A percentile compares a stretch with the other conserved stretches of the same genome.
Evolutionary conservation across 2,113 vertebrate species (phyloP).

Genomic region (Camarhynchus parvulus): DNA sequence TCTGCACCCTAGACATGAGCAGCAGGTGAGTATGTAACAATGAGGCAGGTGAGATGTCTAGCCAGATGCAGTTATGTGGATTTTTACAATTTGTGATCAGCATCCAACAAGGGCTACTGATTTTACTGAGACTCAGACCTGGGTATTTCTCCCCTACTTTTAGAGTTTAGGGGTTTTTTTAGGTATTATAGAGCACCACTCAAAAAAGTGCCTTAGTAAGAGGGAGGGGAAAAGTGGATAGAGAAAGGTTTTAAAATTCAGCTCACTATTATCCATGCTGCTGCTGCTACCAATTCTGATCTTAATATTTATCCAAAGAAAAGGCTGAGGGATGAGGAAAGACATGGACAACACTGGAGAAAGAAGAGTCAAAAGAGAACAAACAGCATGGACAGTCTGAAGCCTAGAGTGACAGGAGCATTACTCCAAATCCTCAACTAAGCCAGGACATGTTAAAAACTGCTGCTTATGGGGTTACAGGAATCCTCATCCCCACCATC

Average conservation of each 20-base stretch:
- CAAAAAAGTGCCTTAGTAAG: background rate
- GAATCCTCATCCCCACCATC: background rate
- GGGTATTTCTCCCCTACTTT: background rate
- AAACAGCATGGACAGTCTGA: background rate
- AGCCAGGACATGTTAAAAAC: background rate
- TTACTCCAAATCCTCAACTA: background rate
- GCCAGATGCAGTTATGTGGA: background rate
- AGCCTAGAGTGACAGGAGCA: background rate
- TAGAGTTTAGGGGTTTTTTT: rapidly evolving
- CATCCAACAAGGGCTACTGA: background rate
- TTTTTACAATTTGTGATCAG: background rate
- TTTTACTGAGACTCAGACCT: background rate
- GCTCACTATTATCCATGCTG: background rate
- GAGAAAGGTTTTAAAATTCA: background rate
- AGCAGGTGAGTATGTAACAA: background rate
- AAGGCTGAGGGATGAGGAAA: background rate
- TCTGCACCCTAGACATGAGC: background rate
- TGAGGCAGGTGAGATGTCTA: background rate
- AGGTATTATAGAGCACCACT: background rate
- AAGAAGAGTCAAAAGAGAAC: background rate
- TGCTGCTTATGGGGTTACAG: background rate
- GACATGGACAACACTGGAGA: background rate
- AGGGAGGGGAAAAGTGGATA: background rate
- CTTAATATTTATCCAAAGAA: background rate
- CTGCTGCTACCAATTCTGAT: background rate